Conservation (phyloP, 2,113 vertebrate genomes). For the Apteryx owenii region DNA sequence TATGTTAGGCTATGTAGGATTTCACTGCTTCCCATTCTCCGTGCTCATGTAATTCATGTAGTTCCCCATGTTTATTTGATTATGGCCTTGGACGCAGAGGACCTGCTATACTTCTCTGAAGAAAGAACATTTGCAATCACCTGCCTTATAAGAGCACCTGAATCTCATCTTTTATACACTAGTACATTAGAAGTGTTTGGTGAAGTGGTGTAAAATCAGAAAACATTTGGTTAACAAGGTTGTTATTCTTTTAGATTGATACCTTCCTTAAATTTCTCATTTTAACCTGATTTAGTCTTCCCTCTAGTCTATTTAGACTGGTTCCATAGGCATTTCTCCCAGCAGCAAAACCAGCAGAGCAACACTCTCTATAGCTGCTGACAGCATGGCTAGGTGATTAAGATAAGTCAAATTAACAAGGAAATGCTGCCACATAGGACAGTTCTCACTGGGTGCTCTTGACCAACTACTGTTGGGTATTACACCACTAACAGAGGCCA, state of each 20-base stretch:
- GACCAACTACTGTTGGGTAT: neutral
- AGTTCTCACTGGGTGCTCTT: neutral
- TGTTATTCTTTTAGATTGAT: neutral
- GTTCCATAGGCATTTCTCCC: neutral
- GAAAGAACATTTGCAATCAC: neutral
- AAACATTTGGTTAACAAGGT: neutral
- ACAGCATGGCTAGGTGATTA: neutral
- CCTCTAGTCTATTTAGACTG: neutral
- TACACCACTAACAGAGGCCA: neutral
- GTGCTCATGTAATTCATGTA: neutral
- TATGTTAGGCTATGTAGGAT: neutral
- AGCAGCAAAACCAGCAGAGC: neutral
- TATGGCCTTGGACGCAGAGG: neutral
- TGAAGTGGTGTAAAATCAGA: neutral
- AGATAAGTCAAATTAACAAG: conserved; percentile 2
- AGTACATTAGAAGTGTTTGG: neutral
- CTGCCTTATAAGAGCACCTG: neutral
- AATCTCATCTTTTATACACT: neutral
- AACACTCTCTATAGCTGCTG: neutral
- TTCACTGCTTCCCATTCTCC: neutral
- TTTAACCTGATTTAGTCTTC: neutral
- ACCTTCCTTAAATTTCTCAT: neutral
- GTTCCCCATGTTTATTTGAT: too few species aligned
- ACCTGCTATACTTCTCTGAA: neutral
- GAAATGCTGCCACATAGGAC: neutral